Conservation (phyloP, 2,888 invertebrate species). For the Morpho helenor region DNA sequence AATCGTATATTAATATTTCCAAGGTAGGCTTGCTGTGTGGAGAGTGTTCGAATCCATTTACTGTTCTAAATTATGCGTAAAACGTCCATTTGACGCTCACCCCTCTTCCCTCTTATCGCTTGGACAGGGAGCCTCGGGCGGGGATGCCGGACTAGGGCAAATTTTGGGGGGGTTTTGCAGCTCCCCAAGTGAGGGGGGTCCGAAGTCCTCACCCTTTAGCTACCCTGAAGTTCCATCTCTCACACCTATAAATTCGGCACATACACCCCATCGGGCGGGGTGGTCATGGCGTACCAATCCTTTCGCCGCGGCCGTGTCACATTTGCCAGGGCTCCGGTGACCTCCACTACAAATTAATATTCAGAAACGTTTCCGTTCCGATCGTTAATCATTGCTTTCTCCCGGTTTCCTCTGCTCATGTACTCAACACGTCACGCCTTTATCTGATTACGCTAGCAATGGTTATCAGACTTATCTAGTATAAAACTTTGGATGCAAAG, state of each 20-base stretch:
- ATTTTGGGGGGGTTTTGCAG: slow-evolving; percentile 60
- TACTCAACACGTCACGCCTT: slow-evolving; percentile 25
- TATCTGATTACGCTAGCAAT: slow-evolving; percentile 19
- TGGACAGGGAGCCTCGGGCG: slow-evolving; percentile 76
- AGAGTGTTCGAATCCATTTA: slow-evolving; percentile 79
- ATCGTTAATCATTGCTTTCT: slow-evolving; percentile 74
- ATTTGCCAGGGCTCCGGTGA: slow-evolving; percentile 69
- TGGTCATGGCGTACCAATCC: slow-evolving; percentile 71
- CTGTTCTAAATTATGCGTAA: slow-evolving; percentile 81
- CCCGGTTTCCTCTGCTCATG: slow-evolving; percentile 43
- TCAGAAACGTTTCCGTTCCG: slow-evolving; percentile 71
- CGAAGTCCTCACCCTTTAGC: slow-evolving; percentile 78
- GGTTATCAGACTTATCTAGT: background rate
- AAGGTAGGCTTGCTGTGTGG: slow-evolving; percentile 65
- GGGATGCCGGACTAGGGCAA: slow-evolving; percentile 78
- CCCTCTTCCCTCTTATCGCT: slow-evolving; percentile 79
- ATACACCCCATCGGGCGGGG: slow-evolving; percentile 72
- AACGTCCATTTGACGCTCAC: slow-evolving; percentile 79
- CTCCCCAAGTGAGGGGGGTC: slow-evolving; percentile 71
- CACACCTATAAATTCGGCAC: slow-evolving; percentile 79
- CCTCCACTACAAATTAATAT: slow-evolving; percentile 79
- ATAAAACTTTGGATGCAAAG: too few species aligned
- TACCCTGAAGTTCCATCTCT: slow-evolving; percentile 79
- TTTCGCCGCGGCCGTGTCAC: slow-evolving; percentile 74
- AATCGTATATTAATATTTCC: slow-evolving; percentile 24